These are phyloP conservation scores for Taurulus bubalis DNA, from an alignment of 2,113 vertebrate species.

Conservation along the genomic window DNA sequence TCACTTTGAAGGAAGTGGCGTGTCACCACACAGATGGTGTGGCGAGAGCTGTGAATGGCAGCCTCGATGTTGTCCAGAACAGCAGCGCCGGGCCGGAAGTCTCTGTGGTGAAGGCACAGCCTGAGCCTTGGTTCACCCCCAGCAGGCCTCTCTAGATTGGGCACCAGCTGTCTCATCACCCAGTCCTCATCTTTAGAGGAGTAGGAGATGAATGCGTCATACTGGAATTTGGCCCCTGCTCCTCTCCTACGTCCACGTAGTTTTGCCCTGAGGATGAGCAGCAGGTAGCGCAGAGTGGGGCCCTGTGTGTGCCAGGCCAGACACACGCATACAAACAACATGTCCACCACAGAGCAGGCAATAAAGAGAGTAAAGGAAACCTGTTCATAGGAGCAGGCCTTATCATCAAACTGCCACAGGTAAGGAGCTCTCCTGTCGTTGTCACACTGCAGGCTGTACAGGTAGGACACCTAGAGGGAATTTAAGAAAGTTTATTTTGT, in stretches of 20 bases:
- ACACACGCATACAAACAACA: conserved; percentile 30
- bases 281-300: conserved; percentile 30
- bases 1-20: conserved; percentile 53
- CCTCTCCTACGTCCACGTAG: conserved; percentile 12
- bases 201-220: conserved; percentile 51
- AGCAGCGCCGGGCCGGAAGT: conserved; percentile 34
- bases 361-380: conserved; percentile 39
- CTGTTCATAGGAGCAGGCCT: conserved; percentile 32
- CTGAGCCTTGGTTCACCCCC: not conserved
- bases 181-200: conserved; percentile 43
- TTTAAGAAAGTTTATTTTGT: not conserved
- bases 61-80: conserved; percentile 53
- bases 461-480: conserved; percentile 29
- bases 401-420: conserved; percentile 50
- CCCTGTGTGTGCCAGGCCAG: conserved; percentile 45
- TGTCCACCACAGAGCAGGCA: conserved; percentile 9
- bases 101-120: conserved; percentile 49
- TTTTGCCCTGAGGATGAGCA: conserved; percentile 38
- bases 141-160: conserved; percentile 23
- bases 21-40: conserved; percentile 56
- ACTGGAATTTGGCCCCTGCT: conserved; percentile 21
- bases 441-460: conserved; percentile 34
- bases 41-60: conserved; percentile 45
- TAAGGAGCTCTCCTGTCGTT: not conserved
- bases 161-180: conserved; percentile 45